A percentile compares a stretch with the other conserved stretches of the same genome.
Conservation (phyloP, 2,888 invertebrate genomes). For the Noctua janthina region DNA sequence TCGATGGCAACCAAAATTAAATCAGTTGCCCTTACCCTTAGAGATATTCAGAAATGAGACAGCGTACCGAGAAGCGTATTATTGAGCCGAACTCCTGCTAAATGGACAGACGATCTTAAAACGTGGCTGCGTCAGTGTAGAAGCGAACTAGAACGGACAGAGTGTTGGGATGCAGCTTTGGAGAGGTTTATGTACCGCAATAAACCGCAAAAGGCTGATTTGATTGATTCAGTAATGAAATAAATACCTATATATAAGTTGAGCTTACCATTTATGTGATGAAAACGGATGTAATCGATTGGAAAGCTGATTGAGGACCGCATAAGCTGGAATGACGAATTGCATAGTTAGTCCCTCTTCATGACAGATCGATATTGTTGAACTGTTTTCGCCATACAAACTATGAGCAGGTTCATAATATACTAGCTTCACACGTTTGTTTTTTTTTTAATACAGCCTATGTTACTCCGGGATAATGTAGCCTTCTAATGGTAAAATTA, state of each 20-base stretch:
- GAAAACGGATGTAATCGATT: not conserved
- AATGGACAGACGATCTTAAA: not conserved
- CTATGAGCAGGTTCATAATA: not conserved
- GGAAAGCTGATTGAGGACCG: not conserved
- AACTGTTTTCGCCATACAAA: not conserved
- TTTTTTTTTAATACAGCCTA: too few relatives aligned
- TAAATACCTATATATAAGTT: not conserved
- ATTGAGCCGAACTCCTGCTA: not conserved
- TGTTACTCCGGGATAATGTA: too few relatives aligned
- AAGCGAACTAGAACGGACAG: not conserved
- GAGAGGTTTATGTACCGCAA: not conserved
- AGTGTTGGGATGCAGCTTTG: not conserved
- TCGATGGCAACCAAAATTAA: too few relatives aligned
- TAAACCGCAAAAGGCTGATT: not conserved
- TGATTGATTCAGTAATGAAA: not conserved
- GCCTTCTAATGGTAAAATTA: too few relatives aligned
- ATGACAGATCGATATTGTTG: not conserved
- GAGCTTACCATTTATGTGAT: not conserved
- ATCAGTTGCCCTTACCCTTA: not conserved
- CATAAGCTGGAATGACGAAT: not conserved
- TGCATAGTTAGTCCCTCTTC: too few relatives aligned
- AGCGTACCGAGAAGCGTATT: not conserved
- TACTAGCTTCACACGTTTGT: too few relatives aligned
- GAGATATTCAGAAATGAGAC: not conserved
- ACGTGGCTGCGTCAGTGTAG: not conserved